phyloP scores from a whole-genome alignment of 2,797 vertebrate species.

The Myotis planiceps region DNA sequence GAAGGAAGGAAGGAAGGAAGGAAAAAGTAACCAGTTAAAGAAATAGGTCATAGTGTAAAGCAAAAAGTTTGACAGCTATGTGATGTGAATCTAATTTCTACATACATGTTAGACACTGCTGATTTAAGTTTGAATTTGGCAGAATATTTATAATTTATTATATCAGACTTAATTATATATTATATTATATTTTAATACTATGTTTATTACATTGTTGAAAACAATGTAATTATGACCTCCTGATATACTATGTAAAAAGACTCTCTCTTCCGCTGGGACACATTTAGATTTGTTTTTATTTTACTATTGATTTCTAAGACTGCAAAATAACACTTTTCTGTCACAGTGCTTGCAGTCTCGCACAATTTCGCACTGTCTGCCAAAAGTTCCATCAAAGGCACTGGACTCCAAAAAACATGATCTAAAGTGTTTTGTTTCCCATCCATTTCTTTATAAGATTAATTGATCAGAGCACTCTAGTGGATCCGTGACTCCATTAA shows the following conservation, averaged over 20 bases:
- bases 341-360: neutral
- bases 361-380: neutral
- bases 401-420: neutral
- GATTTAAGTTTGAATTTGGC: slow-evolving; percentile 53
- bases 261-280: slow-evolving; percentile 18
- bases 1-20: neutral
- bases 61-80: slow-evolving; percentile 51
- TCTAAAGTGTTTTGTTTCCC: neutral
- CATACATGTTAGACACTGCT: slow-evolving; percentile 15
- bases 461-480: neutral
- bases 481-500: neutral
- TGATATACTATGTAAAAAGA: slow-evolving; percentile 32
- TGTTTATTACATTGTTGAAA: slow-evolving; percentile 55
- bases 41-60: neutral
- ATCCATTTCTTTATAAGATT: neutral
- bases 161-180: slow-evolving; percentile 49
- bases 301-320: slow-evolving; percentile 50
- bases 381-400: neutral
- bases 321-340: neutral
- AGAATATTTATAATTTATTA: slow-evolving; percentile 50
- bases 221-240: slow-evolving; percentile 44
- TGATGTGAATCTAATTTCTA: slow-evolving; percentile 53
- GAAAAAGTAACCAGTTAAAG: neutral
- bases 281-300: slow-evolving; percentile 43
- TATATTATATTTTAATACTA: slow-evolving; percentile 54